Evolutionary conservation across 2,888 invertebrate species (phyloP), one percentile per base, ranked within the genome.

Genomic region (Diadegma fenestrale): DNA sequence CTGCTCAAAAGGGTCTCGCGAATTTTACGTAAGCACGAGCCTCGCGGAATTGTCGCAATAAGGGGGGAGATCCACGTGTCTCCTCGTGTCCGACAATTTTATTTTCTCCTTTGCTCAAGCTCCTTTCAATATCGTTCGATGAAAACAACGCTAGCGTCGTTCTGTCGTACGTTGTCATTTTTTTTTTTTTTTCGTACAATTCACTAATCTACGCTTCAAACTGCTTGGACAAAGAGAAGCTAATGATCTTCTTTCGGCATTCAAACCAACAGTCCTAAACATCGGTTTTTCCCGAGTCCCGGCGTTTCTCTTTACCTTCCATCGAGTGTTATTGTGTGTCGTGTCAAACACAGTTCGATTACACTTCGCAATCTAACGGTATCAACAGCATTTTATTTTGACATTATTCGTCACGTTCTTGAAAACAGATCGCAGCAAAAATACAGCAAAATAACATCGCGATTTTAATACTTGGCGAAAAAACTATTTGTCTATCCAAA

Each of bases 241-340:
- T 37, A 37, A 72, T 17, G 17, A 54, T 43, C 33, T 41, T 26
- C 19, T 63, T 75, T 33, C 17, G 37, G 51, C 22, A 66, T 37
- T 26, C 5, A 43, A 51, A 69, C 43, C 26, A 43, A n/a, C 22
- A n/a, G 58, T 61, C 58, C 61, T 78, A 78, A 78, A 78, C 78
- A 78, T 19, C 30, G 30, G 68, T 33, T 69, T 54, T 58, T 51
- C 54, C 45, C 43, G 41, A 14, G 14, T 54, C 26, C 26, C 26
- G 58, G 5, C 26, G 26, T 26, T 12, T 26, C 54, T 54, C 12
- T 58, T 26, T 58, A 12, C 26, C 4, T 58, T 26, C 58, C 3
- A 14, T 58, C 58, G 26, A 10, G 58, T 14, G 22, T 54, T 22
- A 22, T 22, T 54, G 26, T 14, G 14, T 2, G 58, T 14, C 48